These are phyloP conservation scores for Prunella himalayana DNA, from an alignment of 2,113 vertebrate species.

Conservation along the genomic window DNA sequence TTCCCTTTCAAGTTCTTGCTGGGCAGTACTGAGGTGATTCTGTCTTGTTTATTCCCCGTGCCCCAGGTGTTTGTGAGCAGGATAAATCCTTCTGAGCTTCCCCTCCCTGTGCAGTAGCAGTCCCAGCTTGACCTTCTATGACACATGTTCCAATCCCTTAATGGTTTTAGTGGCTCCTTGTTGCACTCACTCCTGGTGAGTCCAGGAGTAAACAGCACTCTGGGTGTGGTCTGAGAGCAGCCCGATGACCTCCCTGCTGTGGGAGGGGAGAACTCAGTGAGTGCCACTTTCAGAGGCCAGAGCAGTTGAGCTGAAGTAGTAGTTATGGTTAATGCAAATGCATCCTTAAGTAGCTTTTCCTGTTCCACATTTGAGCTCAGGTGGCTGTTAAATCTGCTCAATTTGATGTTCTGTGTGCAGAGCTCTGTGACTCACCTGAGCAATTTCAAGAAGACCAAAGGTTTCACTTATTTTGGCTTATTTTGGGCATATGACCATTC, in stretches of 20 bases:
- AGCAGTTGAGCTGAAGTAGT: not conserved
- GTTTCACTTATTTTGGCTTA: not conserved
- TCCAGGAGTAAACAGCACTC: not conserved
- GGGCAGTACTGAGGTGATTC: rapidly evolving
- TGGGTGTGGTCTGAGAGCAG: rapidly evolving
- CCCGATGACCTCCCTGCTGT: not conserved
- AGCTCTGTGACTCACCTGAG: not conserved
- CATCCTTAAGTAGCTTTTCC: not conserved
- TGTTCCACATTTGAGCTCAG: not conserved
- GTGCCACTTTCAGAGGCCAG: not conserved
- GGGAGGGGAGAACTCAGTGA: not conserved
- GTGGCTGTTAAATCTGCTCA: not conserved
- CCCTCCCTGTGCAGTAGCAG: rapidly evolving
- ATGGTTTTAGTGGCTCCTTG: rapidly evolving
- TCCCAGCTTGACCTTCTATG: not conserved
- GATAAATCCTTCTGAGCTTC: not conserved
- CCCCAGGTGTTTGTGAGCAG: not conserved
- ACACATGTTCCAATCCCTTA: not conserved
- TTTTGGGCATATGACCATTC: not conserved
- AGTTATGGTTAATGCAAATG: not conserved
- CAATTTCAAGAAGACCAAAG: not conserved
- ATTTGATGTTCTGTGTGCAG: not conserved
- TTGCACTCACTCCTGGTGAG: rapidly evolving
- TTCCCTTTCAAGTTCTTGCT: not conserved
- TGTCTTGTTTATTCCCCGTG: rapidly evolving